Evolutionary conservation across 35 echinoderm and acorn worm species (phyloP).

Genomic region (Chiridota heheva): DNA sequence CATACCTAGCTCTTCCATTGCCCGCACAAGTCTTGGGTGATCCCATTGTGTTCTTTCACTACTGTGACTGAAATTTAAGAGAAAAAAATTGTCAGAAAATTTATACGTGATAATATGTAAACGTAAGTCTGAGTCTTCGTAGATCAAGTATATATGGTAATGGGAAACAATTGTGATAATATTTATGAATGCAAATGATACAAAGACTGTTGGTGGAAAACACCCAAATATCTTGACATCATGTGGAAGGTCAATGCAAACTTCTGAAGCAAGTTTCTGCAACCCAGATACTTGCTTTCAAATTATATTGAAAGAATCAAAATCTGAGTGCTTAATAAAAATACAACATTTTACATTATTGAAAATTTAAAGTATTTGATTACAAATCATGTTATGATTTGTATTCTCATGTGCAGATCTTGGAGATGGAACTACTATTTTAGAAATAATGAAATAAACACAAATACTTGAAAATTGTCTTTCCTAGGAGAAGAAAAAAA

Average conservation of each 20-base stretch:
- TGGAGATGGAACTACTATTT: no score
- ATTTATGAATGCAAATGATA: neutral
- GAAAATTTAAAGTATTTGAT: no score
- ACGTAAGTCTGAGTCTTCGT: neutral
- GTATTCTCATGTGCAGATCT: no score
- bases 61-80: constrained; percentile 54
- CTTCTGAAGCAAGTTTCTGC: no score
- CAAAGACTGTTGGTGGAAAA: neutral
- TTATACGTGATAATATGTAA: neutral
- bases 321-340: no score
- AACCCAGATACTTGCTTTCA: no score
- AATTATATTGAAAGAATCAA: no score
- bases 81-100: neutral
- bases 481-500: neutral
- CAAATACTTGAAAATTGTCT: no score
- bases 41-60: constrained; percentile 92
- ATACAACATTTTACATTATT: no score
- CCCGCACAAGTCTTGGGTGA: constrained; percentile 75
- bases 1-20: constrained; percentile 57
- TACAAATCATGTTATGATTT: no score
- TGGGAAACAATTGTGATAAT: neutral
- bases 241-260: neutral
- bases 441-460: no score
- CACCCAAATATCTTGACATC: neutral
- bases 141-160: neutral